Base-by-base conservation (phyloP, 2,888 invertebrate genomes). In the Habrosyne pyritoides region DNA sequence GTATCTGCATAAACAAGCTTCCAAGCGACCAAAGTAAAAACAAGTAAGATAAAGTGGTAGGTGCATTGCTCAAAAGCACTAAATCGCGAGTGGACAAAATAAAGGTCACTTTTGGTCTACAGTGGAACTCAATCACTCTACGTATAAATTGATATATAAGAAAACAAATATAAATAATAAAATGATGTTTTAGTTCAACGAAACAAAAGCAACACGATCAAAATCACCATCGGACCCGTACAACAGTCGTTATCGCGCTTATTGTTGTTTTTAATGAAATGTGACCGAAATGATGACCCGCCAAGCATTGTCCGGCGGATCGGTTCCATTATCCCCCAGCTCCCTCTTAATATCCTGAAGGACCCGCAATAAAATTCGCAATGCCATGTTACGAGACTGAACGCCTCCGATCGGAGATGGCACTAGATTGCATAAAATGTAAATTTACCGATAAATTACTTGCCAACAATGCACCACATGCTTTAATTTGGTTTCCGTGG, bases 241-340 rank as follows among this genome's bases (percentile, higher is more conserved):
- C 58, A 73, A 73, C 80, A 77, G 72, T 78, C 81, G 82, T 86
- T 86, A 86, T 78, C 74, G 67, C 66, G 70, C 74, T 82, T 83
- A 87, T 87, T 87, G 87, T 86, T 85, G 88, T 87, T 86, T 84
- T 86, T 86, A 87, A 87, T 86, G 87, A 85, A 82, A 86, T 83
- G 82, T 81, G 81, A 80, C 81, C 82, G 75, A 81, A 81, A 78
- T 77, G 81, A 84, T 77, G 80, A 71, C 68, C 71, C 61, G 71
- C 72, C 74, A 77, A 78, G 82, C 85, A 79, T 86, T 86, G 87
- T 88, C 84, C 83, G 69, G 68, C 71, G 82, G 80, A 85, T 83
- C 83, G 85, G 79, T 70, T 67, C 77, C 82, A 85, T 86, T 86
- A 86, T 84, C 81, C 83, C 83, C 75, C 66, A 61, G 71, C 69